Percentiles rank a stretch among this genome's conserved stretches.
Evolutionary conservation across 2,797 vertebrate genomes (phyloP).

Genomic region (Champsocephalus esox): DNA sequence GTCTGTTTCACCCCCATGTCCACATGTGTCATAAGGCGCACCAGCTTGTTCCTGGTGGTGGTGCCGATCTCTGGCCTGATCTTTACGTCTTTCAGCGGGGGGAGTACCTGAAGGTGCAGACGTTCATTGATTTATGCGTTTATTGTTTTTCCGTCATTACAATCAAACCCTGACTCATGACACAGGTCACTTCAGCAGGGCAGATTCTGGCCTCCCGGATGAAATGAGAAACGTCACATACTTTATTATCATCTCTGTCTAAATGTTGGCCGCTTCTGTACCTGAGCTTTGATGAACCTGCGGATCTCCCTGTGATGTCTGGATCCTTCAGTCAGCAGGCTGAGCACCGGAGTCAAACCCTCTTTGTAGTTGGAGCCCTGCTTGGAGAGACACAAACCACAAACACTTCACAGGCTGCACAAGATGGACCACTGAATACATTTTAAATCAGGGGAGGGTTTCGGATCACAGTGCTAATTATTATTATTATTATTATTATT

Average conservation of each 20-base stretch:
- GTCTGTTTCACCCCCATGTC: slow-evolving; percentile 98
- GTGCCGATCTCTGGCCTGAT: slow-evolving; percentile 95
- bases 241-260: not conserved
- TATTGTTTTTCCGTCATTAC: not conserved
- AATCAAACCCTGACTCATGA: not conserved
- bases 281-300: slow-evolving; percentile 97
- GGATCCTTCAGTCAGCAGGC: slow-evolving; percentile 94
- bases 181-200: not conserved
- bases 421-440: not conserved
- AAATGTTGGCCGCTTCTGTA: slow-evolving; percentile 53
- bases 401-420: slow-evolving; percentile 41
- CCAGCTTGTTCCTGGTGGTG: slow-evolving; percentile 95
- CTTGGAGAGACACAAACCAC: slow-evolving; percentile 58
- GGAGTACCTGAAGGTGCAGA: slow-evolving; percentile 88
- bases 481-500: too few species aligned
- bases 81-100: slow-evolving; percentile 94
- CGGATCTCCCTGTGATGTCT: slow-evolving; percentile 94
- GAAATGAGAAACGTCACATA: not conserved
- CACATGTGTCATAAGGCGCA: slow-evolving; percentile 98
- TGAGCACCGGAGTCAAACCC: slow-evolving; percentile 96
- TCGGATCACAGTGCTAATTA: too few species aligned
- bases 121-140: not conserved
- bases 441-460: not conserved
- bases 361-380: slow-evolving; percentile 97
- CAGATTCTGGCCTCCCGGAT: not conserved